A percentile compares a stretch with the other conserved stretches of the same genome.
Conservation (phyloP, 2,113 vertebrate species). For the Chinchilla lanigera region DNA sequence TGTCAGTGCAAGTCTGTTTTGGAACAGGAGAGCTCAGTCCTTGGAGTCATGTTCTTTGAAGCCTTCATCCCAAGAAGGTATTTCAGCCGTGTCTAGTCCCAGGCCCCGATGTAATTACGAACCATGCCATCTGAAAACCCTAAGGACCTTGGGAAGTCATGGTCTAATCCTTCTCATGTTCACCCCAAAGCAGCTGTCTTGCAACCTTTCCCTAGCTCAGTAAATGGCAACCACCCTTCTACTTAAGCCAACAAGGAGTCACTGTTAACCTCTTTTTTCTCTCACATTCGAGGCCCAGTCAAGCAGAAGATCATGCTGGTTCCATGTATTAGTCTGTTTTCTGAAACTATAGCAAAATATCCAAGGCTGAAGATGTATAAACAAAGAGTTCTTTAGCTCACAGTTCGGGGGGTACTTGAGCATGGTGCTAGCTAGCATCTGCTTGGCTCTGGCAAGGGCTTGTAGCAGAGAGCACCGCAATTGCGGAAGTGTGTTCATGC, state of each 20-base stretch:
- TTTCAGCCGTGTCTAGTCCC: neutral
- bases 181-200: neutral
- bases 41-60: neutral
- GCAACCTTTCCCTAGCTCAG: neutral
- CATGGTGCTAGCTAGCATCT: neutral
- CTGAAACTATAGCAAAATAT: neutral
- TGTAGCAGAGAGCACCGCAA: neutral
- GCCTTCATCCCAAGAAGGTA: neutral
- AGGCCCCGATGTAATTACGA: neutral
- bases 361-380: neutral
- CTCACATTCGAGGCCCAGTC: neutral
- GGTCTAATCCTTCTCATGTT: neutral
- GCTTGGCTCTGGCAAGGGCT: neutral
- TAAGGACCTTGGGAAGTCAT: neutral
- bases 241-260: neutral
- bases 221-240: conserved; percentile 1
- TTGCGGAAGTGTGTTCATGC: neutral
- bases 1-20: neutral
- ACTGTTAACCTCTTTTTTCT: neutral
- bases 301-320: conserved; percentile 11
- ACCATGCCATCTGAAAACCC: neutral
- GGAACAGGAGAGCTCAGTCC: neutral
- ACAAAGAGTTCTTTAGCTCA: neutral
- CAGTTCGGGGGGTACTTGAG: neutral
- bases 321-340: neutral